Conservation (phyloP, 2,113 vertebrate species). For the Guaruba guarouba region DNA sequence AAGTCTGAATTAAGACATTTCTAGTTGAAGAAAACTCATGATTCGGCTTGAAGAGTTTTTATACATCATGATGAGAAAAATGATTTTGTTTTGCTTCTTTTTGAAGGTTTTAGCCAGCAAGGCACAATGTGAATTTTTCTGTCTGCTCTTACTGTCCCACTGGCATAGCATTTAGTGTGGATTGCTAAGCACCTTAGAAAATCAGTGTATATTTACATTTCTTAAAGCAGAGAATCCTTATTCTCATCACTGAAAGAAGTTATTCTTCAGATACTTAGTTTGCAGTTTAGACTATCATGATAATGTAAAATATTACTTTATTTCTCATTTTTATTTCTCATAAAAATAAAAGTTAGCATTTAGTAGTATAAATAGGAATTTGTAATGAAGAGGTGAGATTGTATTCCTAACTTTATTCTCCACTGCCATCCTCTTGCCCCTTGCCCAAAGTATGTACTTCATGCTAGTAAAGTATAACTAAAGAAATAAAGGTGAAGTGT, state of each 20-base stretch:
- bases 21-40: neutral
- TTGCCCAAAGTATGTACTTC: neutral
- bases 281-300: neutral
- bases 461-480: neutral
- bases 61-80: neutral
- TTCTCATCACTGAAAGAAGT: neutral
- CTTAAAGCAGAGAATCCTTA: neutral
- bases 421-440: accelerated
- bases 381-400: neutral
- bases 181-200: neutral
- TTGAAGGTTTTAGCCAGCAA: neutral
- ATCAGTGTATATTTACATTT: neutral
- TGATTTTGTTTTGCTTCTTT: neutral
- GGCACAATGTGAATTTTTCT: neutral
- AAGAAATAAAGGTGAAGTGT: neutral
- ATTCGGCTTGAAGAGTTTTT: neutral
- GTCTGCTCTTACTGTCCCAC: neutral
- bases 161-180: neutral
- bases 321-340: neutral
- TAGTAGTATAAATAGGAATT: neutral
- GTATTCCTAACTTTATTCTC: neutral
- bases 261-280: neutral
- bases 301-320: neutral
- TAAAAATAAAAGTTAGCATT: neutral
- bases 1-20: neutral